Conservation (phyloP, 2,797 vertebrate species). For the Neosalanx taihuensis region DNA sequence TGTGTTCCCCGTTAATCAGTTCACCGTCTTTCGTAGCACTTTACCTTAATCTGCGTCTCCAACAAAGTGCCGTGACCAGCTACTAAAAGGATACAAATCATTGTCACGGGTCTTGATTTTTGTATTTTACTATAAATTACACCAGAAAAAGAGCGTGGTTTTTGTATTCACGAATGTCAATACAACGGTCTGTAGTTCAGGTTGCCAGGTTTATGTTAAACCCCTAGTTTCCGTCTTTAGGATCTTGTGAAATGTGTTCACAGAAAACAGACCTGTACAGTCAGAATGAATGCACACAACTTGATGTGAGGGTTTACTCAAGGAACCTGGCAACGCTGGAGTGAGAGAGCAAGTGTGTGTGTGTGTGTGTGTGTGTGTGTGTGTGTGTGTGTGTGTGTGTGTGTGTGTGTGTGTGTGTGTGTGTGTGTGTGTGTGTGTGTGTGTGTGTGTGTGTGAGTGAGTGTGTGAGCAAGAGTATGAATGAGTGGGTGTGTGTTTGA, state of each 20-base stretch:
- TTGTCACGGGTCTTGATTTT: neutral
- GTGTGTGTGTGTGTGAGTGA: no score
- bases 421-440: neutral
- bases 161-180: neutral
- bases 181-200: neutral
- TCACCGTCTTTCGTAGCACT: neutral
- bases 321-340: no score
- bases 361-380: neutral
- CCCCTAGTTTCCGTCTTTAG: neutral
- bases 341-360: no score
- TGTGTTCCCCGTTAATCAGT: neutral
- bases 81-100: neutral
- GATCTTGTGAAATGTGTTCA: no score
- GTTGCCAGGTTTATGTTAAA: neutral
- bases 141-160: no score
- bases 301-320: no score
- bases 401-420: neutral
- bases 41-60: slow-evolving; percentile 6
- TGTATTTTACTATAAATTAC: neutral
- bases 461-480: neutral
- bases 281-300: no score
- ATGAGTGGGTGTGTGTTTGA: neutral
- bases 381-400: neutral
- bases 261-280: no score
- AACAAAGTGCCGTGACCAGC: slow-evolving; percentile 2